A percentile compares a stretch with the other conserved stretches of the same genome.
Conservation (phyloP, 1,140 invertebrate genomes). For the Drosophila truncata region DNA sequence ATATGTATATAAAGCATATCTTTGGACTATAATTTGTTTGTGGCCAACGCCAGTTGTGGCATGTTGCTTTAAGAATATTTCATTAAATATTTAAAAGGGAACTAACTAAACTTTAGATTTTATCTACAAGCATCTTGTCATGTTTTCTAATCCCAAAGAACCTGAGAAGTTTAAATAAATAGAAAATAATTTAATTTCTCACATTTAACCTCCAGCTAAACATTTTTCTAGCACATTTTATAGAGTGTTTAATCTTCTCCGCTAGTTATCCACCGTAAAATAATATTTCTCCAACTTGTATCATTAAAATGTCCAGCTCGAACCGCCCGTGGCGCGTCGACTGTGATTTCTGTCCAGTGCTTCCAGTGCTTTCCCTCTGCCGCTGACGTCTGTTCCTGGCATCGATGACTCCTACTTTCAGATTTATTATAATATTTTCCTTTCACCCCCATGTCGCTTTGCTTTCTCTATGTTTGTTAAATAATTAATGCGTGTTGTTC, state of each 20-base stretch:
- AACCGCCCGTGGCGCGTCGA: constrained; percentile 65
- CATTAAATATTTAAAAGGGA: neutral
- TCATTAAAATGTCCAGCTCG: constrained; percentile 67
- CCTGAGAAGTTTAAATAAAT: neutral
- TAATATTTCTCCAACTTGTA: constrained; percentile 55
- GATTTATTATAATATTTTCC: constrained; percentile 80
- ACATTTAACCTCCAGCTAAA: neutral
- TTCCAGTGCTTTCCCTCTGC: constrained; percentile 36
- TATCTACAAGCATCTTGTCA: neutral
- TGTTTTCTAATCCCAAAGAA: neutral
- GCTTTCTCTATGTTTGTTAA: constrained; percentile 60
- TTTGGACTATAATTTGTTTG: neutral
- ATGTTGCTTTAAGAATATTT: neutral
- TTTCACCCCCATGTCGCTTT: neutral
- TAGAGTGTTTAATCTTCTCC: constrained; percentile 26
- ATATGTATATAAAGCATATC: neutral
- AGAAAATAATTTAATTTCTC: neutral
- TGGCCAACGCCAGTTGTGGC: neutral
- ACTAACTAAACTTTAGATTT: neutral
- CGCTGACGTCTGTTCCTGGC: constrained; percentile 63
- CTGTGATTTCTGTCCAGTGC: constrained; percentile 69
- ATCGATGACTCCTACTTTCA: constrained; percentile 62
- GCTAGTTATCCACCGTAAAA: constrained; percentile 3
- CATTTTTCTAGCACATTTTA: neutral
- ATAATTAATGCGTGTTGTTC: constrained; percentile 80